A percentile compares a stretch with the other conserved stretches of the same genome.
These are phyloP conservation scores for Hoplostethus atlanticus DNA, from an alignment of 2,797 vertebrate genomes.

Conservation along the genomic window DNA sequence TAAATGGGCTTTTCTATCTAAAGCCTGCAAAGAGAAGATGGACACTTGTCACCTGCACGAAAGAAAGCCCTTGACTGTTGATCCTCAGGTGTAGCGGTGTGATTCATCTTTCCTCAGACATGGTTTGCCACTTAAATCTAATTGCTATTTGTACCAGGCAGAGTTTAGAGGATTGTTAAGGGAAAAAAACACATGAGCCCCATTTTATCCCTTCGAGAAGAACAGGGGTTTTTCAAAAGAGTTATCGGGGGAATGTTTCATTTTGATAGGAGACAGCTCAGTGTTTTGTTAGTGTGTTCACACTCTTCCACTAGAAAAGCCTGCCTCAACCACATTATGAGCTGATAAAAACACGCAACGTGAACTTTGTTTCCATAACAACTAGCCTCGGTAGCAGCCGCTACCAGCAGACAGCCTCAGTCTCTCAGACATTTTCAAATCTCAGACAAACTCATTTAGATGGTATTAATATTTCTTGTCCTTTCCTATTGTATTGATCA, in stretches of 20 bases:
- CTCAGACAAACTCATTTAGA: no score
- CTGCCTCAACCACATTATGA: no score
- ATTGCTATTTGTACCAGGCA: constrained; percentile 39
- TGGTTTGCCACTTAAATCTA: constrained; percentile 62
- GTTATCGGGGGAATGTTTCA: not conserved
- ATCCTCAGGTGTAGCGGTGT: constrained; percentile 30
- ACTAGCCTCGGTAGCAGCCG: not conserved
- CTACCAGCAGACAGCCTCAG: not conserved
- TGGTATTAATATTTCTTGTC: no score
- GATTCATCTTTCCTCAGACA: constrained; percentile 57
- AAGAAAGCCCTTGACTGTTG: constrained; percentile 41
- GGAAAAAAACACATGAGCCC: constrained; percentile 19
- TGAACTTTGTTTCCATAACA: constrained; percentile 1
- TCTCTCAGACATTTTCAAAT: no score
- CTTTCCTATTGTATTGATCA: not conserved
- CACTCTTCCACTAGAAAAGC: no score
- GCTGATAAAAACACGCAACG: no score
- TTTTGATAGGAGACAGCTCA: constrained; percentile 1
- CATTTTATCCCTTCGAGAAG: constrained; percentile 4
- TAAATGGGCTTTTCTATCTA: not conserved
- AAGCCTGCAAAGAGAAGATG: constrained; percentile 46
- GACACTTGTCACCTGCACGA: constrained; percentile 31
- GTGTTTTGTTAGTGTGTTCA: not conserved
- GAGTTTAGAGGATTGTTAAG: constrained; percentile 9
- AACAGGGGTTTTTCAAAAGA: not conserved